A percentile compares a stretch with the other conserved stretches of the same genome.
Conservation (phyloP, 64 coral and sea anemone genomes). For the Orbicella faveolata region DNA sequence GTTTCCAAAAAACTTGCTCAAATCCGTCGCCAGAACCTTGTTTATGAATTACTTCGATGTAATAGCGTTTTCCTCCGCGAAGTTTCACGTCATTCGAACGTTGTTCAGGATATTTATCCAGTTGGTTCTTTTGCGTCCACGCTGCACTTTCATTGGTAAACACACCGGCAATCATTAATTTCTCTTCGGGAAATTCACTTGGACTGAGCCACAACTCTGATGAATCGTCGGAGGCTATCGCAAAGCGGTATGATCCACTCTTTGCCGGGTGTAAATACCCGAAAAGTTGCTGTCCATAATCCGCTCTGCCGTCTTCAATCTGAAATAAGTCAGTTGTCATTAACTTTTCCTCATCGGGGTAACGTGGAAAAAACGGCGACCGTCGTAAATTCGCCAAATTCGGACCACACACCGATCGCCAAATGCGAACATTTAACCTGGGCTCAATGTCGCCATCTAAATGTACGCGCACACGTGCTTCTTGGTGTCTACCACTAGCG, state of each 20-base stretch:
- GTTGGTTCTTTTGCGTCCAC: slow-evolving; percentile 29
- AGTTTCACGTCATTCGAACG: slow-evolving; percentile 30
- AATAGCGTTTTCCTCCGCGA: slow-evolving; percentile 41
- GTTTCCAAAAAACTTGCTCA: slow-evolving; percentile 19
- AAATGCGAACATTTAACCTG: neutral
- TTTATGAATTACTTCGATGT: slow-evolving; percentile 55
- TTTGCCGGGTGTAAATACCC: slow-evolving; percentile 53
- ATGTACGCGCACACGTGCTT: neutral
- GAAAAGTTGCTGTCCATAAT: slow-evolving; percentile 27
- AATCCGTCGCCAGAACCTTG: slow-evolving; percentile 4
- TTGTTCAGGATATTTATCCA: slow-evolving; percentile 53
- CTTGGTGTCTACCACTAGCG: neutral
- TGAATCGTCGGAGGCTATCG: too few relatives aligned
- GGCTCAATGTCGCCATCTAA: too few relatives aligned
- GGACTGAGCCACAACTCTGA: too few relatives aligned
- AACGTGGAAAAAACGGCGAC: neutral
- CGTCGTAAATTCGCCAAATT: neutral
- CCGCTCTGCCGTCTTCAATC: neutral
- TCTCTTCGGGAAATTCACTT: slow-evolving; percentile 9
- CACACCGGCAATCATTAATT: slow-evolving; percentile 49
- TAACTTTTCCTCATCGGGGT: slow-evolving; percentile 8
- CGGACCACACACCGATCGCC: neutral
- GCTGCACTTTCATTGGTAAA: neutral
- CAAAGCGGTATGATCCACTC: too few relatives aligned
- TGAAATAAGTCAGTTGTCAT: neutral